Base-by-base conservation (phyloP, 2,797 vertebrate genomes). In the Bradypodion ventrale region DNA sequence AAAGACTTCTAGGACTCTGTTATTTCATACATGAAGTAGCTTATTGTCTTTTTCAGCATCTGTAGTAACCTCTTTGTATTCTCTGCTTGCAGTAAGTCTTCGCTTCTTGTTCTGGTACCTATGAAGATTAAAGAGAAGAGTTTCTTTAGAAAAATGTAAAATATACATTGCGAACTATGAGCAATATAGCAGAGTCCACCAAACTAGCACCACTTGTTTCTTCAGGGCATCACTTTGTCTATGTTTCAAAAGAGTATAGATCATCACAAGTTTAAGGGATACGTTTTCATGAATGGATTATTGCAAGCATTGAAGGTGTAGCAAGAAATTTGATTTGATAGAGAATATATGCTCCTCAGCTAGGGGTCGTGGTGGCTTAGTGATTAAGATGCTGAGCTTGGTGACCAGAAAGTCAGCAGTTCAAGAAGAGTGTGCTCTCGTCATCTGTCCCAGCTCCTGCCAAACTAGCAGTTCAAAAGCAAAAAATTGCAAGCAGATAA, bases 21-120 rank as follows among this genome's bases (percentile, higher is more conserved):
- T 13, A 29, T 12, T 75, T 94, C 88, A 94, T 52, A 92, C 88
- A 62, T 89, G 89, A 56, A 85, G 82, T 60, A 94, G 75, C 0
- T 19, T 46, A 12, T 5, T 2, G 2, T 89, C 88, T 70, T 92
- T 87, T 72, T 93, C 88, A 25, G 68, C 76, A 56, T 93, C 82
- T 75, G 91, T 88, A 60, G 89, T 93, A 62, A 96, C 96, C 59
- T 91, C 94, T 88, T 96, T 92, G 74, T 96, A 96, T 25, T 94
- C 91, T 1, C 89, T 90, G 76, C 84, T 0, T 0, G 94, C 78
- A 42, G 70, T 59, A 89, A 89, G 91, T 89, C 89, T 95, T 85
- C 84, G 93, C 87, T 94, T 93, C 65, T 29, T 93, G 75, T 91
- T 92, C 83, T 75, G 92, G 88, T 96, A 96, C 95, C 96, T 97